Evolutionary conservation across 2,113 vertebrate genomes (phyloP).

Genomic region (Rhinolophus ferrumequinum): DNA sequence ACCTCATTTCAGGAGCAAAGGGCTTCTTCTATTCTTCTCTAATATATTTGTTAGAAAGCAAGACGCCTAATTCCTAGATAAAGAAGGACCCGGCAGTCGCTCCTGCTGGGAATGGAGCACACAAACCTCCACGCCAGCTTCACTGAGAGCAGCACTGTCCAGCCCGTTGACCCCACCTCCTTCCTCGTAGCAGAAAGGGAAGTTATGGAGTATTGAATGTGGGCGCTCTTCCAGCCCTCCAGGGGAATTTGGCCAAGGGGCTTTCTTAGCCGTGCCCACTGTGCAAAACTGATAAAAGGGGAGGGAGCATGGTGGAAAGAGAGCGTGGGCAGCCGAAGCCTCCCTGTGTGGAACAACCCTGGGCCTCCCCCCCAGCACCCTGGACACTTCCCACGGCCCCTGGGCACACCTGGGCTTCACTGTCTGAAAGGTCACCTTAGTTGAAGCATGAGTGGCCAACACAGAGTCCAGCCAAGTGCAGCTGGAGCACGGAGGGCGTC

Average conservation of each 20-base stretch:
- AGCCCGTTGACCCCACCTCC: not conserved
- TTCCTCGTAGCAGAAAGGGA: not conserved
- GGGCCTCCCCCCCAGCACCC: rapidly evolving
- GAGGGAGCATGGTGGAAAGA: rapidly evolving
- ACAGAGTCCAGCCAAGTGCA: not conserved
- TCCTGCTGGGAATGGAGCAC: not conserved
- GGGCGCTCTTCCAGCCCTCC: not conserved
- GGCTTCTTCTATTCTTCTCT: not conserved
- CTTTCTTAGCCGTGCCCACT: too few relatives aligned
- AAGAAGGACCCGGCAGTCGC: not conserved
- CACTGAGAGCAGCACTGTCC: not conserved
- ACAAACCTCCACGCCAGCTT: not conserved
- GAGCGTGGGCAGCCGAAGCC: rapidly evolving
- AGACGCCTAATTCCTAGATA: not conserved
- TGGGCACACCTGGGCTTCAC: rapidly evolving
- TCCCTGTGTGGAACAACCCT: rapidly evolving
- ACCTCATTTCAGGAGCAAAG: not conserved
- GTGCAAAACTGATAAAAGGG: not conserved
- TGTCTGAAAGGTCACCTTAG: not conserved
- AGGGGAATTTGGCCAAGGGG: not conserved
- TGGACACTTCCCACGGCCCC: rapidly evolving
- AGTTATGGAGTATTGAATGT: rapidly evolving
- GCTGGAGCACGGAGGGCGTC: too few relatives aligned
- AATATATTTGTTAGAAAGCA: not conserved
- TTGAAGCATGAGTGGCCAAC: not conserved